A percentile compares a stretch with the other conserved stretches of the same genome.
Evolutionary conservation across 1,140 invertebrate genomes (phyloP).

Genomic region (Drosophila virilis): DNA sequence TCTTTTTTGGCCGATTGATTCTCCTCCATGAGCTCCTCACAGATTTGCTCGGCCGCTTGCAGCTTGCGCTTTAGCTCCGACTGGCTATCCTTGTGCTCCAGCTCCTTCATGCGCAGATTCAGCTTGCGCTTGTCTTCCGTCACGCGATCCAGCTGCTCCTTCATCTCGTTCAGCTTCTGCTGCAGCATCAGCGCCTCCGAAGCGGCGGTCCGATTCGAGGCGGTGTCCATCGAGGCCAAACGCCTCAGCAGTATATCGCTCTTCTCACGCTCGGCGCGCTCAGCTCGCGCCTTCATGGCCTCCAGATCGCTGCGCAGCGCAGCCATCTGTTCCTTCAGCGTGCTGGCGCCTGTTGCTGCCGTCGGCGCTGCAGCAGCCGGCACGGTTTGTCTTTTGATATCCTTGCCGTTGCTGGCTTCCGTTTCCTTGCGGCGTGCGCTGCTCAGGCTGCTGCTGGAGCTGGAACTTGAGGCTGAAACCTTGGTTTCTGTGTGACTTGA

Average conservation of each 20-base stretch:
- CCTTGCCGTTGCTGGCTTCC: slow-evolving; percentile 75
- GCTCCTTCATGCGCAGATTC: slow-evolving; percentile 88
- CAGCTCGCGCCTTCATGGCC: slow-evolving; percentile 87
- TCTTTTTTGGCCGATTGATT: slow-evolving; percentile 98
- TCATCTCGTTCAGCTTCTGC: slow-evolving; percentile 93
- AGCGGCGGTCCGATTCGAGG: slow-evolving; percentile 89
- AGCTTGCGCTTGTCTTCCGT: slow-evolving; percentile 93
- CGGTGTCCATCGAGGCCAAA: slow-evolving; percentile 90
- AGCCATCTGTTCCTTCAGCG: slow-evolving; percentile 88
- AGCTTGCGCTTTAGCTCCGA: slow-evolving; percentile 92
- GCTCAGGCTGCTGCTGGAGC: slow-evolving; percentile 36
- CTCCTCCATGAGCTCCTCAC: slow-evolving; percentile 97
- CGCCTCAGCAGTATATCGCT: slow-evolving; percentile 92
- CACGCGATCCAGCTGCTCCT: slow-evolving; percentile 91
- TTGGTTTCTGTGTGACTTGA: slow-evolving; percentile 42
- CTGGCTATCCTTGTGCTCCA: slow-evolving; percentile 86
- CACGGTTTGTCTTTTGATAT: slow-evolving; percentile 84
- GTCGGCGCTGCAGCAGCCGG: slow-evolving; percentile 83
- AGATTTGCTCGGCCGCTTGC: slow-evolving; percentile 93
- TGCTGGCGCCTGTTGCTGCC: slow-evolving; percentile 58
- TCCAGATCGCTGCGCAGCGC: slow-evolving; percentile 88
- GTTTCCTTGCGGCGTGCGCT: slow-evolving; percentile 62
- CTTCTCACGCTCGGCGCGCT: slow-evolving; percentile 93
- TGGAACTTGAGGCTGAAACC: slow-evolving; percentile 32
- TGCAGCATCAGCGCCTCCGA: slow-evolving; percentile 90